phyloP scores from a whole-genome alignment of 2,113 vertebrate genomes.

The Melanerpes aurifrons region DNA sequence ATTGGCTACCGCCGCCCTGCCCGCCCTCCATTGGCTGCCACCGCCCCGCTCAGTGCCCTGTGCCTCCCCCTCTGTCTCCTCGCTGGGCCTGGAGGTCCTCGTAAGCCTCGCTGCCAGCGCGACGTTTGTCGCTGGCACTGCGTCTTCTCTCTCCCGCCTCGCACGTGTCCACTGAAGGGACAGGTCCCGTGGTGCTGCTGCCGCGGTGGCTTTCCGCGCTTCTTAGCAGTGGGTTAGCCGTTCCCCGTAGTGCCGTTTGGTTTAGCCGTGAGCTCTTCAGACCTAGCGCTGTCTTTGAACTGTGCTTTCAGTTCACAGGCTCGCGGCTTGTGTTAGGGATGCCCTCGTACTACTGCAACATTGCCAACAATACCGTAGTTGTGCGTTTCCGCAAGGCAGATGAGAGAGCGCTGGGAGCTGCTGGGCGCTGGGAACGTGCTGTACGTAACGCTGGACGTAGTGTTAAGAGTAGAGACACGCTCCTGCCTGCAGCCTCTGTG shows the following conservation, averaged over 20 bases:
- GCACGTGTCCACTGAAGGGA: not conserved
- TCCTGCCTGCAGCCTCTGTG: not conserved
- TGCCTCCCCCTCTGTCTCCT: not conserved
- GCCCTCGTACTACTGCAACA: fast-evolving
- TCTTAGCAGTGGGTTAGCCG: not conserved
- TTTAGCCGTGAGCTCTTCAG: not conserved
- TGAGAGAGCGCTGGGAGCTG: fast-evolving
- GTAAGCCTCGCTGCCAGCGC: not conserved
- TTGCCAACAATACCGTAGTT: fast-evolving
- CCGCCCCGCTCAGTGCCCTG: not conserved
- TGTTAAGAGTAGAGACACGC: fast-evolving
- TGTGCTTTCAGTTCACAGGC: fast-evolving
- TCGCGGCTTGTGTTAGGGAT: not conserved
- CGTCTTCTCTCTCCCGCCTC: no score
- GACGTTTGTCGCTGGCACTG: not conserved
- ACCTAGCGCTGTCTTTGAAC: not conserved
- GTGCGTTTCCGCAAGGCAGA: fast-evolving
- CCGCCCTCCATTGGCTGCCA: not conserved
- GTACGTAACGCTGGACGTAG: fast-evolving
- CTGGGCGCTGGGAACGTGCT: not conserved
- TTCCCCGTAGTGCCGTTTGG: not conserved
- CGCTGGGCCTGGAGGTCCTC: no score
- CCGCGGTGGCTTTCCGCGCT: not conserved
- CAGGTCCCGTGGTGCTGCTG: not conserved
- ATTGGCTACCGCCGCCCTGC: not conserved